Evolutionary conservation across 2,797 vertebrate species (phyloP).

Genomic region (Microctenopoma stevenorrisi): DNA sequence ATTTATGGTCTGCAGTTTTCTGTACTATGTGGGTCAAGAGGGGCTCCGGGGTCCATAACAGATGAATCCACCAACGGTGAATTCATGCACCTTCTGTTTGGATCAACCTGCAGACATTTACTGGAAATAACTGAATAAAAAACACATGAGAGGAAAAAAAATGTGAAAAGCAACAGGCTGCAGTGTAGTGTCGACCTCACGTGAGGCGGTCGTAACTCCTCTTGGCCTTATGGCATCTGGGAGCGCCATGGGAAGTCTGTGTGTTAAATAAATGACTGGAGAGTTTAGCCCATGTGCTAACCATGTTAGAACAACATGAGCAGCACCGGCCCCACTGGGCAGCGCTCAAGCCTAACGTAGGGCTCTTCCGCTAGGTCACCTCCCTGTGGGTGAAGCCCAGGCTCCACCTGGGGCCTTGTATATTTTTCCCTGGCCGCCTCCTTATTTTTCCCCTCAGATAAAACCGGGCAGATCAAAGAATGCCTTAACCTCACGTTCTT

Average conservation of each 20-base stretch:
- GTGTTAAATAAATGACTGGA: conserved; percentile 91
- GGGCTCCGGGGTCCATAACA: conserved; percentile 5
- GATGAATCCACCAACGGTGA: conserved; percentile 5
- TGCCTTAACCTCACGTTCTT: conserved; percentile 53
- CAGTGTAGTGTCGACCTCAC: conserved; percentile 54
- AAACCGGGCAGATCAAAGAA: conserved; percentile 75
- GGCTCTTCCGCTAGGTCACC: conserved; percentile 76
- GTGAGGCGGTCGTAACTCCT: conserved; percentile 69
- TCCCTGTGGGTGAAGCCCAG: conserved; percentile 79
- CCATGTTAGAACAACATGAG: conserved; percentile 95
- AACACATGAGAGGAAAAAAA: conserved; percentile 17
- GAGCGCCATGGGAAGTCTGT: conserved; percentile 82
- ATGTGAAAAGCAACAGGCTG: conserved; percentile 27
- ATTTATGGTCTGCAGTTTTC: conserved; percentile 10
- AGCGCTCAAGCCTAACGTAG: conserved; percentile 78
- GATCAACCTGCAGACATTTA: conserved; percentile 51
- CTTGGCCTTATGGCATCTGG: conserved; percentile 77
- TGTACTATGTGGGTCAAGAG: background rate
- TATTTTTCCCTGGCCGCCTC: conserved; percentile 94
- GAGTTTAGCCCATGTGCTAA: conserved; percentile 92
- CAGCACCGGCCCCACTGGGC: conserved; percentile 56
- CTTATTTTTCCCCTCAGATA: conserved; percentile 90
- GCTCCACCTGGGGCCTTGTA: conserved; percentile 83
- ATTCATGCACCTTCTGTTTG: conserved; percentile 23
- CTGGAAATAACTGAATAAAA: conserved; percentile 56